Evolutionary conservation across 2,888 invertebrate species (phyloP).

Genomic region (Lycocerus yunnanus): DNA sequence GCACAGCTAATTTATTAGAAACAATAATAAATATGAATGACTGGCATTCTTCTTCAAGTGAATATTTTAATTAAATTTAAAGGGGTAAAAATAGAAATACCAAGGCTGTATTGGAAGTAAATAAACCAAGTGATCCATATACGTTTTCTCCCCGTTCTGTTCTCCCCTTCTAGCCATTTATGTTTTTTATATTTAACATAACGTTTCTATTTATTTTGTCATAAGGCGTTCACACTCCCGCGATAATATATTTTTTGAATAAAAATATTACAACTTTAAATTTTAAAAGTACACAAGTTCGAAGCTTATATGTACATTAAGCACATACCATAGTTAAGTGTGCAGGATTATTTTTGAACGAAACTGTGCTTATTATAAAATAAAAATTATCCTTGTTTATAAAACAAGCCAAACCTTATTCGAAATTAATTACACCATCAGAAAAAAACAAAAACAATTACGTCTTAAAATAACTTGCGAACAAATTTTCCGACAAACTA

Average conservation of each 20-base stretch:
- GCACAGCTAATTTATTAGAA: not conserved
- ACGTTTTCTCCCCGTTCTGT: not conserved
- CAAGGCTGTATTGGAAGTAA: not conserved
- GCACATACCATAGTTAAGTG: not conserved
- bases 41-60: not conserved
- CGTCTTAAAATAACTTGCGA: not conserved
- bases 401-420: not conserved
- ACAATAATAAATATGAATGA: not conserved
- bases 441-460: slow-evolving; percentile 5
- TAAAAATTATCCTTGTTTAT: not conserved
- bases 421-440: not conserved
- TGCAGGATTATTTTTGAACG: not conserved
- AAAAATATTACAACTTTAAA: not conserved
- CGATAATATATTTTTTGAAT: not conserved
- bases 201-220: not conserved
- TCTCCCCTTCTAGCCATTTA: no score
- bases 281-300: not conserved
- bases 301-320: no score
- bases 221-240: not conserved
- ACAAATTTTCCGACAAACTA: slow-evolving; percentile 18
- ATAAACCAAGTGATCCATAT: not conserved
- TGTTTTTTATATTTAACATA: not conserved
- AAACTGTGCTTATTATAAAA: not conserved
- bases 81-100: not conserved
- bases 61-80: not conserved